These are phyloP conservation scores for Berghia stephanieae DNA, from an alignment of 1,140 invertebrate genomes.

Conservation along the genomic window DNA sequence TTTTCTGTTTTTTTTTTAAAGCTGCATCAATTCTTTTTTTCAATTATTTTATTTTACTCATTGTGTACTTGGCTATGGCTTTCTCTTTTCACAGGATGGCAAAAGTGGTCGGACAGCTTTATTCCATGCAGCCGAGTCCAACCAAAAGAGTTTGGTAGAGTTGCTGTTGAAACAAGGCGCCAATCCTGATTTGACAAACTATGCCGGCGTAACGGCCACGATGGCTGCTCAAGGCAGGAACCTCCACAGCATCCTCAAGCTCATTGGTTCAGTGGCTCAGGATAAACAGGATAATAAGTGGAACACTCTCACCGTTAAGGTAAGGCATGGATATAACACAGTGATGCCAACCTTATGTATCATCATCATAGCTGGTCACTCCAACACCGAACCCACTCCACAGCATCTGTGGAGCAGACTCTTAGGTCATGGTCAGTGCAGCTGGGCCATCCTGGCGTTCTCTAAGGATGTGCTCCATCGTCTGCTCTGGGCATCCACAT, in stretches of 20 bases:
- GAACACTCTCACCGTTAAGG: too few relatives aligned
- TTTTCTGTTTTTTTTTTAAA: constrained; percentile 13
- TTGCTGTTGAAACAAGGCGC: constrained; percentile 46
- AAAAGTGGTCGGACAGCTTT: constrained; percentile 60
- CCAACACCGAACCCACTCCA: too few relatives aligned
- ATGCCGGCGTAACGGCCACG: constrained; percentile 52
- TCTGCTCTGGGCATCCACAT: too few relatives aligned
- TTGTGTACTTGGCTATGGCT: constrained; percentile 14
- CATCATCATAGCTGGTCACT: too few relatives aligned
- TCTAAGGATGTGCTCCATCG: too few relatives aligned
- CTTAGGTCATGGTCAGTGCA: too few relatives aligned
- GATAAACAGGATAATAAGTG: too few relatives aligned
- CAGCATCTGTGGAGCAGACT: too few relatives aligned
- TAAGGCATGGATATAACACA: too few relatives aligned
- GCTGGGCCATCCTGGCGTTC: too few relatives aligned
- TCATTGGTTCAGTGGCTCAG: constrained; percentile 27
- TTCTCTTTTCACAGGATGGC: constrained; percentile 50
- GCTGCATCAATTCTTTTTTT: neutral
- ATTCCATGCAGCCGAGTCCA: constrained; percentile 57
- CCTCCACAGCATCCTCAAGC: constrained; percentile 31
- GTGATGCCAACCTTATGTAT: too few relatives aligned
- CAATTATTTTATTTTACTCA: neutral
- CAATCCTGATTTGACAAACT: constrained; percentile 55
- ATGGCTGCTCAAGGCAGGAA: constrained; percentile 54
- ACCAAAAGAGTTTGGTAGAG: constrained; percentile 46